These are phyloP conservation scores for Pygmarrhopalites habei DNA, from an alignment of 1,140 invertebrate species.

Conservation along the genomic window DNA sequence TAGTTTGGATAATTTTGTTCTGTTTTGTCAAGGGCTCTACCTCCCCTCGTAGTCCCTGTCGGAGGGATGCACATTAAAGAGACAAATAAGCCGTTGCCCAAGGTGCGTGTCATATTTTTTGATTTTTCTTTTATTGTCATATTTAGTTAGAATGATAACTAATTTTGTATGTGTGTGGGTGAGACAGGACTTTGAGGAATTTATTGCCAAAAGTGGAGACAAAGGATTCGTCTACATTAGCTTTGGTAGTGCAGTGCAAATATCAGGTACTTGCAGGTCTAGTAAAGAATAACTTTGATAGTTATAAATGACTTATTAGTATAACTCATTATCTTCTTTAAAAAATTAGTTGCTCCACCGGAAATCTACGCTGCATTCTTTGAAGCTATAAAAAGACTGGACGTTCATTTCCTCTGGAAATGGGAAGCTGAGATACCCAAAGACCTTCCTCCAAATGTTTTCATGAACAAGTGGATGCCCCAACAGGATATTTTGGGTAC, in stretches of 20 bases:
- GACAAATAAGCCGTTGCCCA: conserved; percentile 13
- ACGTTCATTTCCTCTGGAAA: conserved; percentile 36
- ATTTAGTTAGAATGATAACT: no score
- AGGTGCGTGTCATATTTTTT: no score
- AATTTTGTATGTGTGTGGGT: no score
- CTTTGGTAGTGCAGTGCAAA: conserved; percentile 45
- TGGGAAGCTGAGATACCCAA: conserved; percentile 24
- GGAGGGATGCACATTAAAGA: conserved; percentile 31
- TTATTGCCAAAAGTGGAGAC: conserved; percentile 44
- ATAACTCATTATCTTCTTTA: no score
- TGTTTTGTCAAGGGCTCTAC: neutral
- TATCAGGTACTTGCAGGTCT: no score
- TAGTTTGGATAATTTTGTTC: neutral
- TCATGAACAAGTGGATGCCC: conserved; percentile 34
- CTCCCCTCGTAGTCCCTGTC: neutral
- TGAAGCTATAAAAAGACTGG: conserved; percentile 13
- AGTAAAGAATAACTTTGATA: no score
- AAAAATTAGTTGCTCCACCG: conserved; percentile 11
- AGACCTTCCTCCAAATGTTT: conserved; percentile 34
- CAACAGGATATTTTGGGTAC: conserved; percentile 39
- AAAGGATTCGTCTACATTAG: conserved; percentile 54
- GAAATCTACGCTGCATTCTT: conserved; percentile 25
- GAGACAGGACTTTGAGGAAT: conserved; percentile 47
- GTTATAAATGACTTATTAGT: no score
- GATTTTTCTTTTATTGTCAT: no score